Percentiles rank a stretch among this genome's conserved stretches.
These are phyloP conservation scores for Hemicentrotus pulcherrimus DNA, from an alignment of 35 echinoderm and acorn worm genomes.

Conservation along the genomic window DNA sequence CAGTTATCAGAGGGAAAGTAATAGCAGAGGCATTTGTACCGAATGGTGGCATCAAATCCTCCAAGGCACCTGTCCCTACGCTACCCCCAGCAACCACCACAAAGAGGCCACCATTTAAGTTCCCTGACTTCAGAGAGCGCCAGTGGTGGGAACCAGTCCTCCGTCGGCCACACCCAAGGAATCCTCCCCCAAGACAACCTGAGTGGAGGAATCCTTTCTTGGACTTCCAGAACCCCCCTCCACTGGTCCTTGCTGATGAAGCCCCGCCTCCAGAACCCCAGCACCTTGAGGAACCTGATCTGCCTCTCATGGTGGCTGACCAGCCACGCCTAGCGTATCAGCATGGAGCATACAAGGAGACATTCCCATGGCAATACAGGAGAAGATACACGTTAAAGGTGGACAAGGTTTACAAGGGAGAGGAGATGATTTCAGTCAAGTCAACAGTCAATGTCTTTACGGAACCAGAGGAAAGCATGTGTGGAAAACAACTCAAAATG, in stretches of 20 bases:
- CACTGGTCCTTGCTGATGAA: slow-evolving; percentile 20
- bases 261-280: background rate
- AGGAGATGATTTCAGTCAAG: slow-evolving; percentile 53
- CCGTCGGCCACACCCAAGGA: background rate
- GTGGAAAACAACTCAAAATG: slow-evolving; percentile 58
- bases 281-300: background rate
- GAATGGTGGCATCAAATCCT: slow-evolving; percentile 6
- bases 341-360: slow-evolving; percentile 16
- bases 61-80: slow-evolving; percentile 43
- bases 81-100: slow-evolving; percentile 25
- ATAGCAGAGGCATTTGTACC: slow-evolving; percentile 57
- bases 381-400: slow-evolving; percentile 58
- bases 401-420: slow-evolving; percentile 73
- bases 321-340: background rate
- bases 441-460: slow-evolving; percentile 48
- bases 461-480: slow-evolving; percentile 53
- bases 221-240: background rate
- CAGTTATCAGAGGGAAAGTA: slow-evolving; percentile 68
- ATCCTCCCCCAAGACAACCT: slow-evolving; percentile 6
- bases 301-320: slow-evolving; percentile 52
- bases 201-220: slow-evolving; percentile 28
- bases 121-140: background rate
- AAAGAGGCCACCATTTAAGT: slow-evolving; percentile 46
- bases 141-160: slow-evolving; percentile 26
- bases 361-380: slow-evolving; percentile 55